These are phyloP conservation scores for Isaurus tuberculatus DNA, from an alignment of 92 coral and sea anemone genomes.

Conservation along the genomic window DNA sequence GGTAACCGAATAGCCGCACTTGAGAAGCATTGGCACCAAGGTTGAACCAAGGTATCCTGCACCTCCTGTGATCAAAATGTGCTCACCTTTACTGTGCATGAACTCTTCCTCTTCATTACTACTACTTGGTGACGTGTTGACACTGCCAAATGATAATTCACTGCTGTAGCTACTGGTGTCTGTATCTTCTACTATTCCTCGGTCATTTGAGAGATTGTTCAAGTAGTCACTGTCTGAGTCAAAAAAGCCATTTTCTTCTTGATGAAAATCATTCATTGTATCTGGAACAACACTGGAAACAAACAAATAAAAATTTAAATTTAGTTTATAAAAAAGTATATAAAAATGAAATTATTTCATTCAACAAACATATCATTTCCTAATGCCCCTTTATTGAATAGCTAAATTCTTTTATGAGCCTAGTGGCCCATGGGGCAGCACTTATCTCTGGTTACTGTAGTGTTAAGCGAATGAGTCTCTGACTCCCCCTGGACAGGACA, in stretches of 20 bases:
- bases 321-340: no score
- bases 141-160: slow-evolving; percentile 23
- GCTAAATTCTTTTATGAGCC: no score
- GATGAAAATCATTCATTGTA: slow-evolving; percentile 17
- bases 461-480: no score
- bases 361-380: no score
- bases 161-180: slow-evolving; percentile 28
- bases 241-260: slow-evolving; percentile 20
- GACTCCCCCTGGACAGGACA: no score
- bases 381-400: no score
- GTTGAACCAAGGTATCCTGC: slow-evolving; percentile 96
- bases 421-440: no score
- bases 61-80: slow-evolving; percentile 88
- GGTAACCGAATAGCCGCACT: slow-evolving; percentile 69
- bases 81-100: slow-evolving; percentile 6
- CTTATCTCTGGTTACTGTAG: no score
- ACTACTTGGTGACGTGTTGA: neutral
- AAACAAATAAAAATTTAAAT: neutral
- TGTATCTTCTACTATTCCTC: neutral
- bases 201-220: neutral
- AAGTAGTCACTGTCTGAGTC: slow-evolving; percentile 9
- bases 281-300: neutral
- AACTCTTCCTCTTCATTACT: neutral
- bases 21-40: slow-evolving; percentile 86
- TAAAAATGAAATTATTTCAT: no score